Percentiles rank a stretch among this genome's conserved stretches.
Conservation (phyloP, 1,140 invertebrate genomes). For the Scaptomyza montana region DNA sequence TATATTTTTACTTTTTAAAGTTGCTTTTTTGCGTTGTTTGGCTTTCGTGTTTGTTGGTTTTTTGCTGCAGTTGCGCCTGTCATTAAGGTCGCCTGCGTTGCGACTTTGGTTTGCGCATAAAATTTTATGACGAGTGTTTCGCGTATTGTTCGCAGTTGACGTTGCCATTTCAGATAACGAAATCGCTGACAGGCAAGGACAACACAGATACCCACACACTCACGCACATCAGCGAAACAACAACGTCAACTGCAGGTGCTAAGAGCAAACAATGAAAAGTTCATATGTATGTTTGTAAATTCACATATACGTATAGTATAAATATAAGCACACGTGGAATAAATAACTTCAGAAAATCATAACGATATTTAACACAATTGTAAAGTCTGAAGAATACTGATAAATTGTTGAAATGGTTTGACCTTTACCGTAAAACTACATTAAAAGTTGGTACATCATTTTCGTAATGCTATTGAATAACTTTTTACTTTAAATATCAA, state of each 20-base stretch:
- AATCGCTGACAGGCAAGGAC: slow-evolving; percentile 41
- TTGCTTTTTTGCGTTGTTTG: slow-evolving; percentile 4
- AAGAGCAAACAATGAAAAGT: slow-evolving; percentile 39
- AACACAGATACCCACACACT: slow-evolving; percentile 2
- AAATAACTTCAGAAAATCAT: no score
- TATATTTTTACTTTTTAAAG: background rate
- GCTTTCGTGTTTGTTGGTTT: background rate
- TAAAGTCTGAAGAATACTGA: background rate
- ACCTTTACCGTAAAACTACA: no score
- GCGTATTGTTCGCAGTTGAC: slow-evolving; percentile 41
- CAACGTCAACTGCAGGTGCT: slow-evolving; percentile 56
- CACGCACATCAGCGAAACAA: background rate
- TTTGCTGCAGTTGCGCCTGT: slow-evolving; percentile 20
- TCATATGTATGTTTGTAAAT: background rate
- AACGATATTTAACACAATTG: no score
- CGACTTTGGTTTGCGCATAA: slow-evolving; percentile 66
- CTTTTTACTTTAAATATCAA: no score
- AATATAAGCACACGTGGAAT: no score
- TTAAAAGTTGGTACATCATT: no score
- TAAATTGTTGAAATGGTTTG: background rate
- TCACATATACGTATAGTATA: slow-evolving; percentile 13
- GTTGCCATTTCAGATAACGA: slow-evolving; percentile 51
- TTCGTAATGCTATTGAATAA: no score
- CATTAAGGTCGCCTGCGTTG: slow-evolving; percentile 58
- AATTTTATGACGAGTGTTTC: slow-evolving; percentile 65